Evolutionary conservation across 2,113 vertebrate species (phyloP), one percentile per base, ranked within the genome.

Genomic region (Misgurnus mizolepis): DNA sequence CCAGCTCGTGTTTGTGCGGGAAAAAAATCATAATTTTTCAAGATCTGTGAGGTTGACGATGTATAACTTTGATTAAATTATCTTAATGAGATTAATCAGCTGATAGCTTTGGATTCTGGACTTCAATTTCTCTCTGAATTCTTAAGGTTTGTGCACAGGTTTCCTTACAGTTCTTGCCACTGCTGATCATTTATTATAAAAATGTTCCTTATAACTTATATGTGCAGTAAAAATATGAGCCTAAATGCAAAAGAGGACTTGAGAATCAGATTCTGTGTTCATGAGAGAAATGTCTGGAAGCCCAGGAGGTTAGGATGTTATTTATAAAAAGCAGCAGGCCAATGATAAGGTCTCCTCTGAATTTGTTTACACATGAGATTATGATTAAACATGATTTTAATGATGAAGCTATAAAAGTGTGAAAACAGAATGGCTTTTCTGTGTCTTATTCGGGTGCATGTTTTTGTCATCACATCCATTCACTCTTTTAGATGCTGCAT

Each of bases 351-450:
- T 90, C 88, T 88, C 87, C 83, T 91, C 83, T 85, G 88, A 91
- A 85, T 90, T 91, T 90, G 91, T 93, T 92, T 92, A 92, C 91
- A 90, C 86, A 83, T 91, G 90, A 91, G 91, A 90, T 91, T 86
- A 86, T 89, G 84, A 90, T 84, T 87, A 88, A 82, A 83, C 85
- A 86, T 60, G 75, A 82, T 53, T 64, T n/a, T 40, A 12, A 11
- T 34, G 41, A 85, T 78, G 49, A 79, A n/a, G 65, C 56, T 77
- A 71, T 85, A 85, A 85, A 85, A 79, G 49, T 61, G 61, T 78
- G 55, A 85, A 81, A 81, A 45, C 53, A n/a, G 85, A 77, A 72
- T 39, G 50, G 12, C 39, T 14, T 65, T 4, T 55, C 17, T 67
- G 78, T 77, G 39, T 69, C 67, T 43, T 66, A 18, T 66, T 75